Base-by-base conservation (phyloP, 2,113 vertebrate genomes). In the Athene cunicularia region DNA sequence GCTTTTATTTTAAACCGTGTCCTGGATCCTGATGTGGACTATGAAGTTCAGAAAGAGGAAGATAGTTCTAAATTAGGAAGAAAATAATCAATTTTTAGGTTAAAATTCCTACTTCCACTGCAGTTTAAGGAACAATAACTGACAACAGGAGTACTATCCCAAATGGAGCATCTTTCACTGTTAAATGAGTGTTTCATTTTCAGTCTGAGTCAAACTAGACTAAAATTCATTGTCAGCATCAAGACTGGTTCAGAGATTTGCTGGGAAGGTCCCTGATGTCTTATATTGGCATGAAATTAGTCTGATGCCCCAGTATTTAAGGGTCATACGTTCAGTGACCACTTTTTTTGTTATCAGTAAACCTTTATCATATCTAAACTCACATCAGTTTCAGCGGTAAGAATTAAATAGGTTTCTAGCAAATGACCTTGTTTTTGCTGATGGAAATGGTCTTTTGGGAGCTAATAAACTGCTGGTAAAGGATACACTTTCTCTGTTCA, bases 81-180 rank as follows among this genome's bases (percentile, higher is more conserved):
- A n/a, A 80, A 93, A 68, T 22, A 60, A 63, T 4, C 2, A 37
- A 33, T 41, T 41, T 71, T 9, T 7, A 59, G 41, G 8, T 37
- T 28, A 62, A 28, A 91, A 79, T 3, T 55, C 6, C 26, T 84
- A 26, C n/a, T 81, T 74, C 27, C 11, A 20, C 2, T 10, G 19
- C 1, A 59, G 1, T 39, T 75, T 53, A 63, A 53, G 32, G 23
- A 60, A 55, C 10, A 67, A 27, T n/a, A n/a, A 5, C 19, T 12
- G 9, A 37, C 17, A 75, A 22, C 4, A 39, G 1, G 0, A 8
- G 5, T 74, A 12, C 16, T 43, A 35, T 53, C 17, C 5, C 8
- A 82, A 52, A 41, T 14, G 6, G 7, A 71, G 1, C 9, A n/a
- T 14, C 12, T 70, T 92, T 74, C 43, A 3, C 56, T 3, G 1